Conservation (phyloP, 2,797 vertebrate genomes). For the Limosa lapponica region DNA sequence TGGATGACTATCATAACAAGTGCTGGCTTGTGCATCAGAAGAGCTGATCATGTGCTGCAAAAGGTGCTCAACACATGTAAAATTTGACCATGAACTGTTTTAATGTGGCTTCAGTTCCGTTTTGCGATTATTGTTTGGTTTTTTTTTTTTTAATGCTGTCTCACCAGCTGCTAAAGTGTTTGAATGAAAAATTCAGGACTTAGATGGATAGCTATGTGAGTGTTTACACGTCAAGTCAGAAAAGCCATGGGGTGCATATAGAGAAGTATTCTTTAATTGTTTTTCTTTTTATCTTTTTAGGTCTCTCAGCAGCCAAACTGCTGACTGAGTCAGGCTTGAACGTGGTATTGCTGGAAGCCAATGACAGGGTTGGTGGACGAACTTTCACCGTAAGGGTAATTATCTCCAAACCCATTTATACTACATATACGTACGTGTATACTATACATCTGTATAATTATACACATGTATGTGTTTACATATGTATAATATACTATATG, state of each 20-base stretch:
- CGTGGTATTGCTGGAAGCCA: conserved; percentile 91
- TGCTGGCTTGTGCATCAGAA: neutral
- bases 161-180: neutral
- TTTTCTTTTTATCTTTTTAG: conserved; percentile 73
- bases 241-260: neutral
- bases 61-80: neutral
- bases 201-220: neutral
- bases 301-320: conserved; percentile 92
- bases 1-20: neutral
- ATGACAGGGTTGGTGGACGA: conserved; percentile 92
- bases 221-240: neutral
- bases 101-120: neutral
- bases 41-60: neutral
- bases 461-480: neutral
- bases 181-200: neutral
- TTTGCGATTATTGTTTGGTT: neutral
- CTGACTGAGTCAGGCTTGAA: conserved; percentile 86
- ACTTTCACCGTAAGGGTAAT: conserved; percentile 91
- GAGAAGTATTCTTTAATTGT: neutral
- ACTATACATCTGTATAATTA: neutral
- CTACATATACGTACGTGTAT: neutral
- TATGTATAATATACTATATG: neutral
- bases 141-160: neutral
- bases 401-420: neutral
- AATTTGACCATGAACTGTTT: neutral